Base-by-base conservation (phyloP, 2,888 invertebrate genomes). In the Temnothorax ravouxi region DNA sequence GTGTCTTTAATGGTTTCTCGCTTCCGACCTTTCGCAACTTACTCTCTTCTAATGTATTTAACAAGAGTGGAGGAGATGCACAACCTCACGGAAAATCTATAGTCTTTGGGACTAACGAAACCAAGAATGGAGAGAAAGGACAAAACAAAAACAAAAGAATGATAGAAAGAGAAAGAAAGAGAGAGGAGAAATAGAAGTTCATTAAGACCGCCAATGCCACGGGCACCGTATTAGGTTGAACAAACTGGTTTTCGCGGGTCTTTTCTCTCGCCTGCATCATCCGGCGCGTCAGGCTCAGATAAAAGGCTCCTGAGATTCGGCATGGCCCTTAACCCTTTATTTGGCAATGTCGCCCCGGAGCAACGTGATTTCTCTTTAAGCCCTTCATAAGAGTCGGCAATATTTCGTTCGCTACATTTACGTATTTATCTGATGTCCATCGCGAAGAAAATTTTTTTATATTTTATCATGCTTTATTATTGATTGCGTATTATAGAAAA, bases 191-290 rank as follows among this genome's bases (percentile, higher is more conserved):
- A 84, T 88, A 83, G 87, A 88, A 89, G 91, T 92, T 92, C 91
- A 92, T 92, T 92, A 92, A 91, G 91, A 91, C 82, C 85, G 84
- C 66, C 86, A 82, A 87, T 85, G 84, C 87, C 85, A 85, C 83
- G 71, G 85, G 86, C 86, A 86, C 88, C 89, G 91, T 91, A 92
- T 91, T 89, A 90, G 86, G 88, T 90, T 87, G 91, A 89, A 90
- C 89, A 92, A 93, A 93, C 93, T 93, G 93, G 93, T 93, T 93
- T 92, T 91, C 92, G 92, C 91, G 89, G 83, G 85, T 88, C 88
- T 90, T 89, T 89, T 89, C 91, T 84, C 89, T 86, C 84, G 84
- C 84, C 80, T 80, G 84, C 88, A 74, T 87, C 88, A 88, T 86
- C 66, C 84, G 67, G 79, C 84, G 88, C 86, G 87, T 89, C 89